phyloP scores from a whole-genome alignment of 2,888 invertebrate species.

The Emmelina monodactyla region DNA sequence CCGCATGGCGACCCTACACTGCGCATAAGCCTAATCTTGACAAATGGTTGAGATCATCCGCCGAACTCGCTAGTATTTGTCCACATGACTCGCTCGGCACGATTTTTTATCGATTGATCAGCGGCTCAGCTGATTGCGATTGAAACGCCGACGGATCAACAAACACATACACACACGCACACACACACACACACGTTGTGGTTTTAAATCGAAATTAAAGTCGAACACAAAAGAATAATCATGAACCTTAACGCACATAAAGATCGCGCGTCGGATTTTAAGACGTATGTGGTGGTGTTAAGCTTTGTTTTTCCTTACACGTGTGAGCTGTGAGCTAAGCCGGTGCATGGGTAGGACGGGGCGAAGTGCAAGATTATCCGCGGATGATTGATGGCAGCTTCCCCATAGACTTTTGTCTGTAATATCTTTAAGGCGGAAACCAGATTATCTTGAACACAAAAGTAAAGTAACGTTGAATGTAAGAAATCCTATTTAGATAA shows the following conservation, averaged over 20 bases:
- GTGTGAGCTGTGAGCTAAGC: slow-evolving; percentile 48
- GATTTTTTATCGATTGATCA: slow-evolving; percentile 64
- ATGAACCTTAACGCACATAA: no score
- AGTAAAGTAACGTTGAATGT: no score
- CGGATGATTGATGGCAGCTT: slow-evolving; percentile 67
- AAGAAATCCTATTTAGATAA: no score
- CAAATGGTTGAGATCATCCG: slow-evolving; percentile 61
- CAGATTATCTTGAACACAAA: no score
- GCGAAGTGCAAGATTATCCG: slow-evolving; percentile 71
- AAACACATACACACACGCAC: slow-evolving; percentile 10
- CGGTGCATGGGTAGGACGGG: slow-evolving; percentile 56
- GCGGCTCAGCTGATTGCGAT: slow-evolving; percentile 59
- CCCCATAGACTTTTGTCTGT: slow-evolving; percentile 16
- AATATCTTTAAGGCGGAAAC: neutral
- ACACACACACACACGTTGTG: slow-evolving; percentile 9
- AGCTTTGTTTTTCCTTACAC: no score
- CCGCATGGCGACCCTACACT: slow-evolving; percentile 16
- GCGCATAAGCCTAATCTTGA: slow-evolving; percentile 55
- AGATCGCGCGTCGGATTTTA: no score
- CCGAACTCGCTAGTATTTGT: slow-evolving; percentile 38
- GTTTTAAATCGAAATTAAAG: slow-evolving; percentile 32
- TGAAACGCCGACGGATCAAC: slow-evolving; percentile 57
- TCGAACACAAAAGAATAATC: slow-evolving; percentile 40
- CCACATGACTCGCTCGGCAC: slow-evolving; percentile 41
- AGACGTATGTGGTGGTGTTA: no score